Evolutionary conservation across 23 tunicate species (phyloP).

Genomic region (Ciona savignyi): DNA sequence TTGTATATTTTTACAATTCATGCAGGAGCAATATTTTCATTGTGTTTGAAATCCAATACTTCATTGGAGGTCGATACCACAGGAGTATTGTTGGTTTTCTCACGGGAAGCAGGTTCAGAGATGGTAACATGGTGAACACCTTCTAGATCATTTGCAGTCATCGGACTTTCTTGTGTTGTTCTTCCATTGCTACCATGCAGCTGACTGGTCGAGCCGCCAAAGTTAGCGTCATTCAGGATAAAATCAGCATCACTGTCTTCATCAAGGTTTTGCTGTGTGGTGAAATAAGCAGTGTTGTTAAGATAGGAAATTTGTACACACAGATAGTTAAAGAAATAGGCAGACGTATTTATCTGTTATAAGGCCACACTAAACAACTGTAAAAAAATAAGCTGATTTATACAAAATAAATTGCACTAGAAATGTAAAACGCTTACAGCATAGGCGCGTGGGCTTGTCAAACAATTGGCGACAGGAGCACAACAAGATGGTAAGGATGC

Average conservation of each 20-base stretch:
- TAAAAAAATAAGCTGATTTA: not conserved
- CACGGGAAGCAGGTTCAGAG: not conserved
- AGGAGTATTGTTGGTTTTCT: no score
- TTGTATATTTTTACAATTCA: no score
- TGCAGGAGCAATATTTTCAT: no score
- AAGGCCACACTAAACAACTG: no score
- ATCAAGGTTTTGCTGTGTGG: conserved; percentile 8
- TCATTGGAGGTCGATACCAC: no score
- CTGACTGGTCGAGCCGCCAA: not conserved
- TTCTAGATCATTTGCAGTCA: conserved; percentile 3
- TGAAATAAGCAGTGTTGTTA: no score
- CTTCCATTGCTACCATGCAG: no score
- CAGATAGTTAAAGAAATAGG: no score
- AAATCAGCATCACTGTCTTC: conserved; percentile 69
- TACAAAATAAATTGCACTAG: not conserved
- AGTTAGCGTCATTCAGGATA: conserved; percentile 45
- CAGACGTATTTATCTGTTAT: no score
- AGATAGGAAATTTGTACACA: no score
- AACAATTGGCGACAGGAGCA: conserved; percentile 53
- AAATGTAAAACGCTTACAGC: conserved; percentile 17
- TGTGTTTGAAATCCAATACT: no score
- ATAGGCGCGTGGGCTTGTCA: conserved; percentile 79
- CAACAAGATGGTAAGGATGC: conserved; percentile 67
- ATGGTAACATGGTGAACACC: conserved; percentile 12
- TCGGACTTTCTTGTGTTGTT: no score